Conservation (phyloP, 2,797 vertebrate species). For the Euthynnus affinis region DNA sequence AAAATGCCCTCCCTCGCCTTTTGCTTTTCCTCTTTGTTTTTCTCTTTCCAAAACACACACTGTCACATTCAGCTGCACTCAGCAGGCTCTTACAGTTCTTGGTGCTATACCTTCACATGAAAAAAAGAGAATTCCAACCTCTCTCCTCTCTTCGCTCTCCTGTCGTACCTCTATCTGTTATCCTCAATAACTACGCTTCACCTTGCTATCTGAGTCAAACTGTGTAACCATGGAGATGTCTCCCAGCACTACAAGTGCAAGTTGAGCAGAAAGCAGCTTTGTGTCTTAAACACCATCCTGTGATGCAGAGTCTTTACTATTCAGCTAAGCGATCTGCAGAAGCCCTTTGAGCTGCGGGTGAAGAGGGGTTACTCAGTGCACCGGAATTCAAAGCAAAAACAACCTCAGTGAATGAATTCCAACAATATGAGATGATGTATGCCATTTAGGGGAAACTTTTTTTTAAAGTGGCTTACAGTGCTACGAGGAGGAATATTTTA, state of each 20-base stretch:
- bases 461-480: neutral
- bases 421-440: constrained; percentile 20
- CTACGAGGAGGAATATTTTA: constrained; percentile 1
- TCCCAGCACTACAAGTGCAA: constrained; percentile 52
- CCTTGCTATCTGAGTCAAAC: constrained; percentile 74
- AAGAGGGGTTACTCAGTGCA: constrained; percentile 40
- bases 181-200: constrained; percentile 72
- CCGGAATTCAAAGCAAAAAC: constrained; percentile 54
- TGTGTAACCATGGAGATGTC: constrained; percentile 76
- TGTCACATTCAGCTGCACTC: constrained; percentile 56
- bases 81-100: constrained; percentile 45
- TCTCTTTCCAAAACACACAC: constrained; percentile 45
- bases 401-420: constrained; percentile 39
- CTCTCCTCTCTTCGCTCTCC: neutral
- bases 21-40: neutral
- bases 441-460: constrained; percentile 18
- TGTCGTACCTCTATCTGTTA: constrained; percentile 57
- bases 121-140: constrained; percentile 47
- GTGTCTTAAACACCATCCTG: constrained; percentile 54
- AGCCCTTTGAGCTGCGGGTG: constrained; percentile 39
- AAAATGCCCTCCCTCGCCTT: constrained; percentile 18
- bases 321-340: constrained; percentile 40
- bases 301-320: constrained; percentile 45
- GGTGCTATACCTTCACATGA: constrained; percentile 45
- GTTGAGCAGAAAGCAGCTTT: constrained; percentile 55